Evolutionary conservation across 1,140 invertebrate genomes (phyloP).

Genomic region (Philopotamus ludificatus): DNA sequence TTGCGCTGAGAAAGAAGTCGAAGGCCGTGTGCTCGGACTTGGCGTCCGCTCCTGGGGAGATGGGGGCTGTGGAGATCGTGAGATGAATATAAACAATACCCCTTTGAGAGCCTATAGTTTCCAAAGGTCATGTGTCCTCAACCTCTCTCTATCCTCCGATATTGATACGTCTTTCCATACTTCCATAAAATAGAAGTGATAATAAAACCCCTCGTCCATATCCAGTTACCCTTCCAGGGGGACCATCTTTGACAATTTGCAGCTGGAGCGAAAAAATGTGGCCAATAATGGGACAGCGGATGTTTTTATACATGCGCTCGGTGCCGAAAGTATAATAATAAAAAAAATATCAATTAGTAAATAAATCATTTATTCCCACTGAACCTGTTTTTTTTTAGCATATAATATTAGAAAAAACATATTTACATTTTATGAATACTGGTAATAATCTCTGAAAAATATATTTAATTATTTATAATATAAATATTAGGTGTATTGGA

Average conservation of each 20-base stretch:
- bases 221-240: constrained; percentile 19
- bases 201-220: constrained; percentile 27
- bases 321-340: too few relatives aligned
- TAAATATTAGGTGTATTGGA: too few relatives aligned
- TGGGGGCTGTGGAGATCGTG: constrained; percentile 12
- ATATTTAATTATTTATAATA: too few relatives aligned
- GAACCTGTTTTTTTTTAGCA: too few relatives aligned
- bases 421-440: too few relatives aligned
- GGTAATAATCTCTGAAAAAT: too few relatives aligned
- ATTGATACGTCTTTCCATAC: constrained; percentile 27
- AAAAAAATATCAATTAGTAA: too few relatives aligned
- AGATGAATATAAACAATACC: constrained; percentile 32
- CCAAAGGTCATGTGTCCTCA: constrained; percentile 19
- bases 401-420: too few relatives aligned
- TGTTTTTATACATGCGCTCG: not conserved
- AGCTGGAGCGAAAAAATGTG: constrained; percentile 11
- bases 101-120: constrained; percentile 21
- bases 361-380: too few relatives aligned
- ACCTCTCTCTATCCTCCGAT: constrained; percentile 13
- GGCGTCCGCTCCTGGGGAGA: not conserved
- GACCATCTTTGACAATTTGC: constrained; percentile 10
- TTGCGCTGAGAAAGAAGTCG: not conserved
- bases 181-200: constrained; percentile 31
- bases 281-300: constrained; percentile 11
- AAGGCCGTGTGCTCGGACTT: not conserved